These are phyloP conservation scores for Coptotermes formosanus DNA, from an alignment of 1,140 invertebrate species.

Conservation along the genomic window DNA sequence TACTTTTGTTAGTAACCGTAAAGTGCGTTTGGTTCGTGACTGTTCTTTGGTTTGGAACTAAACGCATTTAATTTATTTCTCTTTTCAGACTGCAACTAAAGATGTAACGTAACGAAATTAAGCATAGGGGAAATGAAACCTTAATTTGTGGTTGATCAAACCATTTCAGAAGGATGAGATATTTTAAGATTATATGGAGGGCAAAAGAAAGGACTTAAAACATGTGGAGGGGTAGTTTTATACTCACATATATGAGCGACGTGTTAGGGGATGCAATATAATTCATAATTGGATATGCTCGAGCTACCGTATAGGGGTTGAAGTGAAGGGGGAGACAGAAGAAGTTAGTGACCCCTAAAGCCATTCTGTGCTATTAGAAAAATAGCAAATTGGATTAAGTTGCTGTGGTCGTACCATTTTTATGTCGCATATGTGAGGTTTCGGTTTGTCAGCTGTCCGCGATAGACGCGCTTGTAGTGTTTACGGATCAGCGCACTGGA, in stretches of 20 bases:
- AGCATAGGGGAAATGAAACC: neutral
- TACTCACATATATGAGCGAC: neutral
- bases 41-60: no score
- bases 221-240: neutral
- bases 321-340: neutral
- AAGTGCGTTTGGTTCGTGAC: no score
- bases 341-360: neutral
- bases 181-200: constrained; percentile 3
- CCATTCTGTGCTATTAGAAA: constrained; percentile 1
- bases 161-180: neutral
- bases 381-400: constrained; percentile 17
- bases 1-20: no score
- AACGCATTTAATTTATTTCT: neutral
- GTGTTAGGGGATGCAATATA: neutral
- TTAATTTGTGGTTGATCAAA: neutral
- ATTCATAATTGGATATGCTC: constrained; percentile 13
- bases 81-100: neutral
- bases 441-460: neutral
- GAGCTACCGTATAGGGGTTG: neutral
- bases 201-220: neutral
- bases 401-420: neutral
- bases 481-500: neutral
- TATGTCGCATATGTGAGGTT: neutral
- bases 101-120: neutral
- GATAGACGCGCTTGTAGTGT: neutral